Conservation (phyloP, 2,797 vertebrate genomes). For the Poeciliopsis gracilis region DNA sequence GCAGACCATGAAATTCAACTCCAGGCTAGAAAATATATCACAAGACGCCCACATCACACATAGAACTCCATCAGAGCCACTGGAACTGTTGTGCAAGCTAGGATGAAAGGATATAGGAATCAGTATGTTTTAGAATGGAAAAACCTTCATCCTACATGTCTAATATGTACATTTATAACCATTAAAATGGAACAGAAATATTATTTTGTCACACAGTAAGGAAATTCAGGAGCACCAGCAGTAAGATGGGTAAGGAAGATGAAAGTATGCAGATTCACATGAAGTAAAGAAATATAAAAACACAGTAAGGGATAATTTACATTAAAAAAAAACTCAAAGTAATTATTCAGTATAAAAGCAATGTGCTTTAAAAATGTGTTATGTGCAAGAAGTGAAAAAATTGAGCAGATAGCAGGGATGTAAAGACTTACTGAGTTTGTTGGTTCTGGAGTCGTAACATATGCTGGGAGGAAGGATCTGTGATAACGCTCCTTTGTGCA, state of each 20-base stretch:
- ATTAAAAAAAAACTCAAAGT: background rate
- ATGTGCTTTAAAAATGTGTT: too few relatives aligned
- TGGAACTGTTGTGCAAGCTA: conserved; percentile 22
- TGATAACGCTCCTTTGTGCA: background rate
- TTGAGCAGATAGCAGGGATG: background rate
- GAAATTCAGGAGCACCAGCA: background rate
- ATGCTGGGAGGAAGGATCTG: background rate
- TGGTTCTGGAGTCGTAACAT: background rate
- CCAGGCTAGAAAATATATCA: conserved; percentile 61
- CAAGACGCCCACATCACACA: conserved; percentile 24
- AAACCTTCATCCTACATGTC: background rate
- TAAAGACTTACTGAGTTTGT: background rate
- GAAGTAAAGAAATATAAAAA: background rate
- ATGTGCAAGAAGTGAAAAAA: too few relatives aligned
- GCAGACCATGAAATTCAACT: conserved; percentile 70
- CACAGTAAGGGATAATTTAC: background rate
- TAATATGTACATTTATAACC: background rate
- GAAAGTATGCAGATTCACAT: background rate
- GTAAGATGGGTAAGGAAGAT: background rate
- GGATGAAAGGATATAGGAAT: background rate
- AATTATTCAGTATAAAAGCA: background rate
- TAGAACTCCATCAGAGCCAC: conserved; percentile 23
- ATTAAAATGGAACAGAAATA: background rate
- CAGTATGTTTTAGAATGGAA: background rate
- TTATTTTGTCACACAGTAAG: background rate